A percentile compares a stretch with the other conserved stretches of the same genome.
phyloP scores from a whole-genome alignment of 2,888 invertebrate genomes.

The Drymonia ruficornis region DNA sequence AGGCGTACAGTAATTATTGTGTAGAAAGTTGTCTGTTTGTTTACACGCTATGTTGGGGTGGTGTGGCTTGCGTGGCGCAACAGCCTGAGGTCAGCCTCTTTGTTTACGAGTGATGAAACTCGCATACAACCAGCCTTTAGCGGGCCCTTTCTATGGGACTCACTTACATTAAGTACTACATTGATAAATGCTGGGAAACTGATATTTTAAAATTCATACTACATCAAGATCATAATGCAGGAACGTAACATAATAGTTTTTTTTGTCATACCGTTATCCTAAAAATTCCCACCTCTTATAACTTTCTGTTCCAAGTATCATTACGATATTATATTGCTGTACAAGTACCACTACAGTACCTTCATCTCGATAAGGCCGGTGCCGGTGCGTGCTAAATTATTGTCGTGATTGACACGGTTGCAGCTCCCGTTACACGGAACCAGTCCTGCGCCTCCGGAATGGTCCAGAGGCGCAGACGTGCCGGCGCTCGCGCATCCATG shows the following conservation, averaged over 20 bases:
- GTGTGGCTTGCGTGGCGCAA: background rate
- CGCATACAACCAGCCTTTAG: background rate
- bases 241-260: too few relatives aligned
- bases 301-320: too few relatives aligned
- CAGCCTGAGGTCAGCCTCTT: conserved; percentile 1
- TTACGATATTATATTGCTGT: too few relatives aligned
- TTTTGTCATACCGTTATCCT: background rate
- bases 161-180: too few relatives aligned
- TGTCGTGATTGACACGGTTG: conserved; percentile 51
- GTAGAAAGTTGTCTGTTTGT: conserved; percentile 16
- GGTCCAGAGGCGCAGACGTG: conserved; percentile 45
- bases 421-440: conserved; percentile 57
- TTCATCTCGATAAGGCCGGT: conserved; percentile 10
- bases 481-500: conserved; percentile 40
- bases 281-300: background rate
- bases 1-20: background rate
- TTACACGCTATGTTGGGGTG: background rate
- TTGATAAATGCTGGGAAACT: too few relatives aligned
- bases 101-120: conserved; percentile 2
- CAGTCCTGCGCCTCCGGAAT: conserved; percentile 43
- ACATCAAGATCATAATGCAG: background rate
- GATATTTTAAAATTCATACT: background rate
- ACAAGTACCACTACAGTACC: conserved; percentile 1
- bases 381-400: conserved; percentile 38
- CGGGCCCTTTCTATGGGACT: background rate